phyloP scores from a whole-genome alignment of 1,140 invertebrate species.

The Zaprionus capensis region DNA sequence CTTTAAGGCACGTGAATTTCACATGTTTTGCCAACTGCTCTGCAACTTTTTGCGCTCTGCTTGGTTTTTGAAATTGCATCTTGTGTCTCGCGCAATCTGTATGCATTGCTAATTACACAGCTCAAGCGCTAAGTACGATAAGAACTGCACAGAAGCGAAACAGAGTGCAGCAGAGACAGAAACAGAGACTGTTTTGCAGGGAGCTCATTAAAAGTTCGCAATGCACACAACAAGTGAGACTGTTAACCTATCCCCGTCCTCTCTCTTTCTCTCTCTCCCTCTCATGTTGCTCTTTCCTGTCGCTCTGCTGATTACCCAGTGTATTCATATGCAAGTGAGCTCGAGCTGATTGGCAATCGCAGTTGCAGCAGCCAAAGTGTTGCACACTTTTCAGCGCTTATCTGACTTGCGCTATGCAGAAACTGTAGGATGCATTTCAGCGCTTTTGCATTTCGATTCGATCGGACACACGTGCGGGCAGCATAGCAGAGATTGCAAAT shows the following conservation, averaged over 20 bases:
- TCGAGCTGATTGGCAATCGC: slow-evolving; percentile 39
- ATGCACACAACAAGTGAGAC: slow-evolving; percentile 22
- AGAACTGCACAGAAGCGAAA: neutral
- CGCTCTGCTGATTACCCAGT: neutral
- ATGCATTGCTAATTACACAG: slow-evolving; percentile 45
- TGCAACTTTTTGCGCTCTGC: slow-evolving; percentile 4
- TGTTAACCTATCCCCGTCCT: too few species aligned
- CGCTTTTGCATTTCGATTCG: slow-evolving; percentile 10
- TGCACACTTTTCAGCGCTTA: slow-evolving; percentile 21
- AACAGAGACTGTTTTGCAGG: slow-evolving; percentile 1
- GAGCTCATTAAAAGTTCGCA: slow-evolving; percentile 46
- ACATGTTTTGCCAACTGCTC: neutral
- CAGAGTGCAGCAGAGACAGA: neutral
- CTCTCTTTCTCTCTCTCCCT: neutral
- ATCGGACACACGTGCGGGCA: slow-evolving; percentile 24
- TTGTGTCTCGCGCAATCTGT: slow-evolving; percentile 15
- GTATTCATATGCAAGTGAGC: slow-evolving; percentile 23
- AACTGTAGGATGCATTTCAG: slow-evolving; percentile 37
- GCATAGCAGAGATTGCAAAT: slow-evolving; percentile 25
- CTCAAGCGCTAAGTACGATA: slow-evolving; percentile 23
- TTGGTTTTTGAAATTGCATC: slow-evolving; percentile 4
- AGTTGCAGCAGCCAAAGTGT: slow-evolving; percentile 12
- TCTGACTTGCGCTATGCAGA: neutral
- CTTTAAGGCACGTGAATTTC: neutral
- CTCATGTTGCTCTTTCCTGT: neutral